Base-by-base conservation (phyloP, 2,113 vertebrate species). In the Steatornis caripensis region DNA sequence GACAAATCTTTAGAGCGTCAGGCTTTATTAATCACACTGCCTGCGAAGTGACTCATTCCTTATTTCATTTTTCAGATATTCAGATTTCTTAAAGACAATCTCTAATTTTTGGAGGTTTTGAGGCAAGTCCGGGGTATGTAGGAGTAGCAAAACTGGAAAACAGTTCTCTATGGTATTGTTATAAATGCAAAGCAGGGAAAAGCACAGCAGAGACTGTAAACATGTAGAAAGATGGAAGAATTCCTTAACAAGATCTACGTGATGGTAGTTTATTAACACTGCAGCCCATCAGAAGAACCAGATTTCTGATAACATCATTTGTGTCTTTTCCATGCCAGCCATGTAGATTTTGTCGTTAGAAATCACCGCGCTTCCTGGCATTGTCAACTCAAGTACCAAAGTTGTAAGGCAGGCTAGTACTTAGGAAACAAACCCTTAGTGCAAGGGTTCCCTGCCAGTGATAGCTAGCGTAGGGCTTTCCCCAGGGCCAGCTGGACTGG, bases 401-500 rank as follows among this genome's bases (percentile, higher is more conserved):
- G 12, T 5, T 2, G 3, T 57, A 49, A 71, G 34, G 24, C 32
- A 74, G 41, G 12, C 16, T 21, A 19, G 11, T 61, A 55, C 27
- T 72, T 72, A 32, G 55, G 34, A 27, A 75, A 93, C 82, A 72
- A 77, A 6, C 16, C 13, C 39, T 81, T 43, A 41, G 61, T 43
- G 43, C 14, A 60, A 53, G 27, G 6, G 13, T 82, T 82, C 90
- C 15, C 53, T 72, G 43, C 43, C 21, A 69, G 21, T 53, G 19
- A 60, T 6, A 93, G 34, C 15, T 41, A 77, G 41, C 34, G 36
- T 36, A 61, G 58, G 36, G 49, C 27, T 91, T 76, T 61, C 43
- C 6, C 0, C 4, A 0, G 16, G 41, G n/a, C n/a, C n/a, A n/a
- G 23, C 45, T 61, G 32, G n/a, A 29, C 12, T 37, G 41, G 66